Base-by-base conservation (phyloP, 2,888 invertebrate species). In the Plagiodera versicolora region DNA sequence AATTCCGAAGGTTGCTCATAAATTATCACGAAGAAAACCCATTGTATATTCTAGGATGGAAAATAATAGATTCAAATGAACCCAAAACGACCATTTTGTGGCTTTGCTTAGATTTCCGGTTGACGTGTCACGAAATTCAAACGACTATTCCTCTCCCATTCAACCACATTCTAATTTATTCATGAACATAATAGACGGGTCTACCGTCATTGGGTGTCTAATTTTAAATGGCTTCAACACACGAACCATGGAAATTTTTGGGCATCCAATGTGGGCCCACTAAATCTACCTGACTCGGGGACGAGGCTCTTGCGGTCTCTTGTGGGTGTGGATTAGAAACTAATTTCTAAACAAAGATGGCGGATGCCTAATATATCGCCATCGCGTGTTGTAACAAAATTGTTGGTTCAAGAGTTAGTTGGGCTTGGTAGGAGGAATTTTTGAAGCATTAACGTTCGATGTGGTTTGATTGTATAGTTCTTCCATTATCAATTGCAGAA, bases 321-420 rank as follows among this genome's bases (percentile, higher is more conserved):
- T 35, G 70, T 70, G 66, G 70, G 70, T 64, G 70, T 68, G 63
- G 70, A 68, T 67, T 70, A 67, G 67, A 63, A 69, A 67, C 68
- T 68, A 70, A 68, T 67, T 64, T 59, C 66, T 68, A 70, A 70
- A 68, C 69, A 67, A 71, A 70, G 65, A 71, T 71, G 70, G 70
- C 67, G 66, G 62, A 58, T 17, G 66, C 62, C 69, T 70, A 70
- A 70, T 69, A 65, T 68, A 66, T 65, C 60, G 68, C 62, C 66
- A 62, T 69, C 67, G 70, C 69, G 69, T 69, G 70, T 53, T 58
- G 49, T 61, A 59, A 63, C 46, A 61, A 63, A 66, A 69, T 70
- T 70, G 68, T 68, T 68, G 68, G 68, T 70, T 68, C 66, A 68
- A 61, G n/a, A n/a, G n/a, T n/a, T 55, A 63, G 60, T 61, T 61